Conservation (phyloP, 64 coral and sea anemone genomes). For the Stylophora pistillata region DNA sequence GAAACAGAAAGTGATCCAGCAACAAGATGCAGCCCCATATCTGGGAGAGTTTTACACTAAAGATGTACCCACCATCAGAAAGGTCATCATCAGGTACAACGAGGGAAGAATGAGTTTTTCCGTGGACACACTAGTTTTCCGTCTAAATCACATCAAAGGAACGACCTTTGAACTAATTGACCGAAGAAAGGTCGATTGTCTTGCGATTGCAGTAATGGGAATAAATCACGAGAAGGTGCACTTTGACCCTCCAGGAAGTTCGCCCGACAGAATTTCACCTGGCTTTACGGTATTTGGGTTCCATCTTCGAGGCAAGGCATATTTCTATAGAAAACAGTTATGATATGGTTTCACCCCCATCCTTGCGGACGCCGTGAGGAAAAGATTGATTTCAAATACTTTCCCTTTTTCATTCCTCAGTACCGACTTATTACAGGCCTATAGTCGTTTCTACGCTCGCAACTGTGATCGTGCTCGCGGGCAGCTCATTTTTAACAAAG, state of each 20-base stretch:
- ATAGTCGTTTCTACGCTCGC: too few relatives aligned
- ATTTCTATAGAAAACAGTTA: conserved; percentile 26
- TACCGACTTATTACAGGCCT: neutral
- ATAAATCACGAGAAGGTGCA: conserved; percentile 51
- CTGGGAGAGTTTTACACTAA: conserved; percentile 11
- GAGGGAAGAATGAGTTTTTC: neutral
- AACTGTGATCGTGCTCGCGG: too few relatives aligned
- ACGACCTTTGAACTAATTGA: conserved; percentile 61
- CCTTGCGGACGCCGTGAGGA: neutral
- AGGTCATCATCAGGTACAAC: neutral
- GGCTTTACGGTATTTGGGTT: conserved; percentile 59
- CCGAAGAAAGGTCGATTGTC: conserved; percentile 6
- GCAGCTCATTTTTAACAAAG: too few relatives aligned
- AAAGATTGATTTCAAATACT: neutral
- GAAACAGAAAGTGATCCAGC: neutral
- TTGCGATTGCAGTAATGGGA: conserved; percentile 28
- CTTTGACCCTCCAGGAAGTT: conserved; percentile 18
- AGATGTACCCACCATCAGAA: conserved; percentile 16
- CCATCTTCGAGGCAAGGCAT: conserved; percentile 45
- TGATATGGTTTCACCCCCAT: neutral
- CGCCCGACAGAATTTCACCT: neutral
- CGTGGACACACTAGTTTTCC: neutral
- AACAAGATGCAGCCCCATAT: conserved; percentile 3
- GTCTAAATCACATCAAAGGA: conserved; percentile 28
- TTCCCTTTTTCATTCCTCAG: neutral